These are phyloP conservation scores for Darevskia nairensis DNA, from an alignment of 2,797 vertebrate genomes.

Conservation along the genomic window DNA sequence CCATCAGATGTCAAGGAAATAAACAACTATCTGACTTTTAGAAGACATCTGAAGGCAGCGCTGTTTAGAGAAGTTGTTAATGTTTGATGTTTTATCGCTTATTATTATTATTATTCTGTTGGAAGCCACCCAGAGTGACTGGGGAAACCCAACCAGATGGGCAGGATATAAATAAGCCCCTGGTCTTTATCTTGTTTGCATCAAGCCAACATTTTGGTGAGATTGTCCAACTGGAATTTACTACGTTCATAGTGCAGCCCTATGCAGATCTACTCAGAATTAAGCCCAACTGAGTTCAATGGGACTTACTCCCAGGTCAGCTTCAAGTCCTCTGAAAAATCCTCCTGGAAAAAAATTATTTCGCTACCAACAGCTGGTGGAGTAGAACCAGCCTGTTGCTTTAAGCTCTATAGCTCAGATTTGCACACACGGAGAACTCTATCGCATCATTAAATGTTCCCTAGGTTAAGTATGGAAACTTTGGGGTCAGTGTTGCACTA, in stretches of 20 bases:
- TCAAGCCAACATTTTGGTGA: background rate
- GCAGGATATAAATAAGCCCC: background rate
- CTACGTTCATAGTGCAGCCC: background rate
- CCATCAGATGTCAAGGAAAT: too few species aligned
- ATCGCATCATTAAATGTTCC: background rate
- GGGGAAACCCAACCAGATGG: too few species aligned
- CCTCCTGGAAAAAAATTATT: background rate
- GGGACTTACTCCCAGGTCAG: background rate
- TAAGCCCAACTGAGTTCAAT: background rate
- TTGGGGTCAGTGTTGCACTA: background rate
- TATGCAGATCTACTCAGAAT: background rate
- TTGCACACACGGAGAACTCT: background rate
- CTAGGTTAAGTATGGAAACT: background rate
- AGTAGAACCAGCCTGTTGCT: too few species aligned
- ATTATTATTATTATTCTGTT: too few species aligned
- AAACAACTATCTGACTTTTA: too few species aligned
- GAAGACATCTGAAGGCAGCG: too few species aligned
- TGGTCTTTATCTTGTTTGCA: background rate
- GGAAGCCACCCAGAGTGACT: too few species aligned
- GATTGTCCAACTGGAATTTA: background rate
- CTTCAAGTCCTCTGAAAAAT: background rate
- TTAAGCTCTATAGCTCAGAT: background rate
- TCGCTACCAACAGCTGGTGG: background rate
- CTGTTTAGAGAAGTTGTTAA: too few species aligned
- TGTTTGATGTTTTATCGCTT: too few species aligned